Conservation (phyloP, 2,113 vertebrate genomes). For the Caloenas nicobarica region DNA sequence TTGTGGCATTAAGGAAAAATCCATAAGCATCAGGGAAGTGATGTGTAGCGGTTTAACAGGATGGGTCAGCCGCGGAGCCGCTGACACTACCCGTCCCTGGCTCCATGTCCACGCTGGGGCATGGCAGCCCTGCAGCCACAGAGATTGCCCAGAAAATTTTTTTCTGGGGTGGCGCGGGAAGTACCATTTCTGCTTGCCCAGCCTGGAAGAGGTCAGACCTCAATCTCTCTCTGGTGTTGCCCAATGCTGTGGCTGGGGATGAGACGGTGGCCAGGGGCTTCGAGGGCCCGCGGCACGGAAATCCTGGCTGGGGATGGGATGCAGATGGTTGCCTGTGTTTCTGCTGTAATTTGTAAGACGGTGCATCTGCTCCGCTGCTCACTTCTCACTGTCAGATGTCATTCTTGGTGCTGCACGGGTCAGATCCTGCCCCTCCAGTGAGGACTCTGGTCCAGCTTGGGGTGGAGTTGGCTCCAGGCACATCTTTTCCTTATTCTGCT, state of each 20-base stretch:
- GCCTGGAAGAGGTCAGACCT: background rate
- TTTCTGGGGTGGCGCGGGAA: background rate
- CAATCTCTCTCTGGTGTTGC: rapidly evolving
- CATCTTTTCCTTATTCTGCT: background rate
- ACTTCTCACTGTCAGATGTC: constrained; percentile 57
- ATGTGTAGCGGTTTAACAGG: background rate
- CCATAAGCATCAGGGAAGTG: constrained; percentile 67
- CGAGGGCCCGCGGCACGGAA: background rate
- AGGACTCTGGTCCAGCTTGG: background rate
- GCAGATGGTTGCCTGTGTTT: constrained; percentile 69
- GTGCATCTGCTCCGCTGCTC: constrained; percentile 68
- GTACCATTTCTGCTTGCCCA: background rate
- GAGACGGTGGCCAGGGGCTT: background rate
- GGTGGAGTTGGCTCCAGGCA: background rate
- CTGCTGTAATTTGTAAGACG: constrained; percentile 25
- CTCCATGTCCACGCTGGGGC: rapidly evolving
- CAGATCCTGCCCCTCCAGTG: rapidly evolving
- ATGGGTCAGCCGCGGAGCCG: background rate
- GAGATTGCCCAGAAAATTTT: background rate
- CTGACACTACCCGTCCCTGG: background rate
- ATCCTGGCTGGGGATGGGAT: background rate
- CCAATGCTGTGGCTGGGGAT: background rate
- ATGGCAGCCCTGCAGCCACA: background rate
- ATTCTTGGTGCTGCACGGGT: background rate
- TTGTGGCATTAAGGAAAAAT: constrained; percentile 75